Evolutionary conservation across 2,888 invertebrate species (phyloP).

Genomic region (Netelia fuscicornis): DNA sequence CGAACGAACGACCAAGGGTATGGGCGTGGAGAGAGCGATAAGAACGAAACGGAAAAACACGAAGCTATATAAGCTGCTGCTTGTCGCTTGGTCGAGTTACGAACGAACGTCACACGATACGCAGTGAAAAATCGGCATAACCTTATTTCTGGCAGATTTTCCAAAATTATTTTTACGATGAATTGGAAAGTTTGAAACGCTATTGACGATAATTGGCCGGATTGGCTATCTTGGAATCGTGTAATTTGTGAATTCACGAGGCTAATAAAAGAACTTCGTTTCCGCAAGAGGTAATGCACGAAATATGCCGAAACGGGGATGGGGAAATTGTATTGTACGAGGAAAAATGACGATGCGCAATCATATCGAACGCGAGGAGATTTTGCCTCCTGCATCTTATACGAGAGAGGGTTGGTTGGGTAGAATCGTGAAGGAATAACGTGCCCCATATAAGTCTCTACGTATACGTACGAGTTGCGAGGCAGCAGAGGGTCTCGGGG

Average conservation of each 20-base stretch:
- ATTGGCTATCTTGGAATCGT: too few species aligned
- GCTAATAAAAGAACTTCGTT: neutral
- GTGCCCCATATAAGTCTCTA: slow-evolving; percentile 22
- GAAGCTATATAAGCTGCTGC: slow-evolving; percentile 7
- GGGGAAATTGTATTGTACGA: slow-evolving; percentile 8
- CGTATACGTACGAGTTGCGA: slow-evolving; percentile 11
- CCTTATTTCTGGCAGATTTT: neutral
- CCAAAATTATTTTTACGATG: neutral
- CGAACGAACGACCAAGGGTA: slow-evolving; percentile 41
- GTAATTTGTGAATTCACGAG: neutral
- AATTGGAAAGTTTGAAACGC: neutral
- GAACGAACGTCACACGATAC: slow-evolving; percentile 8
- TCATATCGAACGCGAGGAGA: slow-evolving; percentile 47
- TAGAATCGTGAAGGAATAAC: slow-evolving; percentile 45
- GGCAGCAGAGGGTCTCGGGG: slow-evolving; percentile 39
- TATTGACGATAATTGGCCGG: too few species aligned
- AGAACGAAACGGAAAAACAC: slow-evolving; percentile 54
- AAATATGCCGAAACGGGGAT: slow-evolving; percentile 29
- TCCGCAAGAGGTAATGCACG: neutral
- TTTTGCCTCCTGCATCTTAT: slow-evolving; percentile 45
- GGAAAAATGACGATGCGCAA: slow-evolving; percentile 31
- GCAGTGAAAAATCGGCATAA: neutral
- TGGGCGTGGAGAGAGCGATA: slow-evolving; percentile 16
- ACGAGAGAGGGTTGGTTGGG: slow-evolving; percentile 13
- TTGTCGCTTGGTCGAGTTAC: neutral